Evolutionary conservation across 2,113 vertebrate species (phyloP).

Genomic region (Danio rerio): GRCz12tu NC_133177.1:57922001-57922500

Average conservation of each 20-base stretch:
- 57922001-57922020: too few relatives aligned
- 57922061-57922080: constrained; percentile 81
- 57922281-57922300: constrained; percentile 66
- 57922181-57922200: constrained; percentile 73
- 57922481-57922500: background rate
- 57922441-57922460: background rate
- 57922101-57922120: constrained; percentile 78
- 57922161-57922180: constrained; percentile 62
- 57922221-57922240: constrained; percentile 33
- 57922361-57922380: constrained; percentile 71
- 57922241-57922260: constrained; percentile 50
- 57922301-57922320: constrained; percentile 64
- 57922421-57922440: background rate
- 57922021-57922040: too few relatives aligned
- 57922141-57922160: constrained; percentile 70
- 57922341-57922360: constrained; percentile 77
- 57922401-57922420: constrained; percentile 53
- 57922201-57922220: constrained; percentile 47
- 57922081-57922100: constrained; percentile 77
- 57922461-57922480: background rate
- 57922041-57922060: constrained; percentile 18
- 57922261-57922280: constrained; percentile 54
- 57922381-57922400: constrained; percentile 70
- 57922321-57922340: constrained; percentile 65
- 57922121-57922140: constrained; percentile 74